A percentile compares a stretch with the other conserved stretches of the same genome.
phyloP scores from a whole-genome alignment of 1,140 invertebrate genomes.

The Drosophila santomea region DNA sequence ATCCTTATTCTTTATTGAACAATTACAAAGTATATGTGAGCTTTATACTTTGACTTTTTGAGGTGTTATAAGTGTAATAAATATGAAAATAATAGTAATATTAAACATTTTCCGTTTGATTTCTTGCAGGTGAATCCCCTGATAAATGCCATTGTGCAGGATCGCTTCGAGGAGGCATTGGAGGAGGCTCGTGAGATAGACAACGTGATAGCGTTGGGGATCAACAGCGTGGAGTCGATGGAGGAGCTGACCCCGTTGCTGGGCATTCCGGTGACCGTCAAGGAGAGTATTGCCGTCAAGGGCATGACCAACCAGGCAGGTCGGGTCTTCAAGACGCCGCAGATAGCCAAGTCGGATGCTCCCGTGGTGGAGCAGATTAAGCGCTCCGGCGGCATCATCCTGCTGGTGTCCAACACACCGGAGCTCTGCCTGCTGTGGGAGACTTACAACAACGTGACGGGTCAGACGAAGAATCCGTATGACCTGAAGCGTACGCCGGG shows the following conservation, averaged over 20 bases:
- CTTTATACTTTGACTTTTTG: too few species aligned
- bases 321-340: slow-evolving; percentile 85
- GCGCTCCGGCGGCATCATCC: slow-evolving; percentile 93
- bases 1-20: too few species aligned
- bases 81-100: too few species aligned
- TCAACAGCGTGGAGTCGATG: slow-evolving; percentile 85
- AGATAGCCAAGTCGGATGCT: slow-evolving; percentile 89
- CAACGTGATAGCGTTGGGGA: slow-evolving; percentile 81
- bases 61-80: too few species aligned
- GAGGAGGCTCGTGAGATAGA: slow-evolving; percentile 87
- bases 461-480: slow-evolving; percentile 95
- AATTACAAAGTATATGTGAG: too few species aligned
- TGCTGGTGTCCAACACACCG: slow-evolving; percentile 95
- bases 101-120: too few species aligned
- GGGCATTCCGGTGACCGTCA: slow-evolving; percentile 89
- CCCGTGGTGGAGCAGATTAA: slow-evolving; percentile 88
- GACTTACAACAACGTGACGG: slow-evolving; percentile 94
- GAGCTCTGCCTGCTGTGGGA: slow-evolving; percentile 97
- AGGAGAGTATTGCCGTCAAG: slow-evolving; percentile 88
- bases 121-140: slow-evolving; percentile 87
- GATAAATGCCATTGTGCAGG: slow-evolving; percentile 89
- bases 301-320: slow-evolving; percentile 87
- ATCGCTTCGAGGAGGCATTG: slow-evolving; percentile 88
- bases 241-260: slow-evolving; percentile 87
- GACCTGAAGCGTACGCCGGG: slow-evolving; percentile 90